Base-by-base conservation (phyloP, 2,888 invertebrate species). In the Drosophila peninsularis region DNA sequence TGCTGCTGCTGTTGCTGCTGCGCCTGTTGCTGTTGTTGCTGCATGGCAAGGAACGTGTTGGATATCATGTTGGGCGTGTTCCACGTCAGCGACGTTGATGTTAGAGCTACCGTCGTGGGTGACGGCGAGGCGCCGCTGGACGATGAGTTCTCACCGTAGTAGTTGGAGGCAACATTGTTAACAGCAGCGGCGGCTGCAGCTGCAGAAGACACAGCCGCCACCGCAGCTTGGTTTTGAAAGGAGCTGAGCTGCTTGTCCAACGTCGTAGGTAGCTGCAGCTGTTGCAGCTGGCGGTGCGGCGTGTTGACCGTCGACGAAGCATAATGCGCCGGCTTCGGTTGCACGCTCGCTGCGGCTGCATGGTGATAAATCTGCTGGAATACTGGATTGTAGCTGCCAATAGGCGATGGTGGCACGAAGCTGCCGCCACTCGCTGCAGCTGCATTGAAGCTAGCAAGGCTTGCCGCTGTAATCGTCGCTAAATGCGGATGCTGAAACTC, bases 301-400 rank as follows among this genome's bases (percentile, higher is more conserved):
- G 94, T 92, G 94, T 93, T 91, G 27, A 92, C 91, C 53, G 92
- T 90, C 74, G 93, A 93, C 89, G 94, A 93, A 92, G 95, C 95
- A 91, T 95, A 96, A 90, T 95, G 95, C 74, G 95, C 95, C 82
- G 95, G 95, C 92, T 96, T 96, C 13, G 95, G 94, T 73, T 91
- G 91, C 9, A 91, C 91, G 62, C 91, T 91, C 62, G 91, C 92
- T 21, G 91, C 91, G 78, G 95, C 95, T 58, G 95, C 95, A 93
- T 96, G 96, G 92, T 96, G 96, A 92, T 97, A 96, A 73, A 97
- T 93, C 71, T 97, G 96, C 78, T 96, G 95, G 91, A 97, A 97
- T 64, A 97, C 96, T 81, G 95, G 94, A 91, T 97, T 97, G 92
- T 97, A 97, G 82, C 95, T 90, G 68, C 91, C 95, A 68, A 96